phyloP scores from a whole-genome alignment of 2,888 invertebrate species.

The Brachyptera putata region DNA sequence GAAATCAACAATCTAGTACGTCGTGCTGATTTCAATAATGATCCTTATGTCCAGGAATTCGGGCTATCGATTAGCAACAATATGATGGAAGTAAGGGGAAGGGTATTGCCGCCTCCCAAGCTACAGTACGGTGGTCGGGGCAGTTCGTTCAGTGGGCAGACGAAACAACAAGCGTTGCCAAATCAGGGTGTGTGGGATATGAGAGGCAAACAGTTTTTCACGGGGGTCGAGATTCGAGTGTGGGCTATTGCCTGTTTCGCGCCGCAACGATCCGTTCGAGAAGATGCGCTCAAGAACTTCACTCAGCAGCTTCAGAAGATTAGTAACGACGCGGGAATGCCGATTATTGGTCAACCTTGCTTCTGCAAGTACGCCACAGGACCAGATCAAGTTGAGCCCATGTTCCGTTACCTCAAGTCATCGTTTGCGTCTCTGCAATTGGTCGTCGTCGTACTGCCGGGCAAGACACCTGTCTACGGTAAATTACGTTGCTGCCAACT shows the following conservation, averaged over 20 bases:
- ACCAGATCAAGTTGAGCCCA: slow-evolving; percentile 98
- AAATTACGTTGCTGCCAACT: slow-evolving; percentile 42
- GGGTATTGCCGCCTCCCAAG: slow-evolving; percentile 96
- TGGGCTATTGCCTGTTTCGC: slow-evolving; percentile 99
- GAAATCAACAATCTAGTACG: slow-evolving; percentile 97
- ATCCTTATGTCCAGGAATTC: slow-evolving; percentile 98
- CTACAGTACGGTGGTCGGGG: slow-evolving; percentile 97
- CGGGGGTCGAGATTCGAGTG: slow-evolving; percentile 96
- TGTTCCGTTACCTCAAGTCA: slow-evolving; percentile 98
- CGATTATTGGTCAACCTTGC: slow-evolving; percentile 96
- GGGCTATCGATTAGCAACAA: slow-evolving; percentile 95
- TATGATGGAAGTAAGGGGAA: slow-evolving; percentile 99
- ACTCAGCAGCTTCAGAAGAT: slow-evolving; percentile 98
- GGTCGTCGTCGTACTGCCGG: slow-evolving; percentile 95
- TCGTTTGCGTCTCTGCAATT: slow-evolving; percentile 94
- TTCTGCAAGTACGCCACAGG: slow-evolving; percentile 98
- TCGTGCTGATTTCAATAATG: slow-evolving; percentile 97
- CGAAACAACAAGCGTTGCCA: slow-evolving; percentile 93
- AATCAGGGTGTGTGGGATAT: slow-evolving; percentile 99
- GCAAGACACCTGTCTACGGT: slow-evolving; percentile 99
- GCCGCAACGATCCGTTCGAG: slow-evolving; percentile 94
- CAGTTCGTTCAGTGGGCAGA: slow-evolving; percentile 78
- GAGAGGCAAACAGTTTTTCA: slow-evolving; percentile 99
- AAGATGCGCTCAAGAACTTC: slow-evolving; percentile 92
- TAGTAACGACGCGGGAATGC: slow-evolving; percentile 99